phyloP scores from a whole-genome alignment of 2,797 vertebrate species.

The Semaprochilodus insignis region DNA sequence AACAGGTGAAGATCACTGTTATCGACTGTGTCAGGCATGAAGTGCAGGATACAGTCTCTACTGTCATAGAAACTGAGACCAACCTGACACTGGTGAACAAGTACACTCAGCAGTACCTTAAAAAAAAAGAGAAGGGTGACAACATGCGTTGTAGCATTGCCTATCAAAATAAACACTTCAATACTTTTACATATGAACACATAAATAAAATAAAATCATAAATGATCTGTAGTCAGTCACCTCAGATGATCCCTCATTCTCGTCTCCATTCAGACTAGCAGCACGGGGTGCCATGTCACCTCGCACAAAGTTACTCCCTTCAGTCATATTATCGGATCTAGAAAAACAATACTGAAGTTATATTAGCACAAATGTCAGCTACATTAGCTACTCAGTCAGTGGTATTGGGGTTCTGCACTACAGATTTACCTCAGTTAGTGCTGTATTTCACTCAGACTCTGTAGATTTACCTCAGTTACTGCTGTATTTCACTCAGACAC shows the following conservation, averaged over 20 bases:
- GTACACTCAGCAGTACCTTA: conserved; percentile 86
- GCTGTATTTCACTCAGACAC: too few relatives aligned
- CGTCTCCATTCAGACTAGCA: conserved; percentile 56
- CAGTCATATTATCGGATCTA: conserved; percentile 6
- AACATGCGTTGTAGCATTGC: not conserved
- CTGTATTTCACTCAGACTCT: too few relatives aligned
- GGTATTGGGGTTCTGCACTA: too few relatives aligned
- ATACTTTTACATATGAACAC: not conserved
- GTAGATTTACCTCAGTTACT: too few relatives aligned
- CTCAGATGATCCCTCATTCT: conserved; percentile 67
- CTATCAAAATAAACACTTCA: not conserved
- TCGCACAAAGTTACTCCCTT: not conserved
- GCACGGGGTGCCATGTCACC: not conserved
- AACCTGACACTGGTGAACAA: conserved; percentile 84
- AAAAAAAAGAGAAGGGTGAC: not conserved
- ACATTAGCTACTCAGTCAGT: too few relatives aligned
- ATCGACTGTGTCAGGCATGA: conserved; percentile 89
- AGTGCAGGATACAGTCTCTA: conserved; percentile 84
- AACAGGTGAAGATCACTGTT: conserved; percentile 77
- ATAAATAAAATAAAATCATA: not conserved
- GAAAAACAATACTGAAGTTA: not conserved
- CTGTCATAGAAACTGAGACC: conserved; percentile 91
- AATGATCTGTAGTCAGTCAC: conserved; percentile 55
- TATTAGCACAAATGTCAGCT: not conserved
- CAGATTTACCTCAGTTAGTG: too few relatives aligned